Evolutionary conservation across 2,888 invertebrate species (phyloP).

Genomic region (Drymonia ruficornis): DNA sequence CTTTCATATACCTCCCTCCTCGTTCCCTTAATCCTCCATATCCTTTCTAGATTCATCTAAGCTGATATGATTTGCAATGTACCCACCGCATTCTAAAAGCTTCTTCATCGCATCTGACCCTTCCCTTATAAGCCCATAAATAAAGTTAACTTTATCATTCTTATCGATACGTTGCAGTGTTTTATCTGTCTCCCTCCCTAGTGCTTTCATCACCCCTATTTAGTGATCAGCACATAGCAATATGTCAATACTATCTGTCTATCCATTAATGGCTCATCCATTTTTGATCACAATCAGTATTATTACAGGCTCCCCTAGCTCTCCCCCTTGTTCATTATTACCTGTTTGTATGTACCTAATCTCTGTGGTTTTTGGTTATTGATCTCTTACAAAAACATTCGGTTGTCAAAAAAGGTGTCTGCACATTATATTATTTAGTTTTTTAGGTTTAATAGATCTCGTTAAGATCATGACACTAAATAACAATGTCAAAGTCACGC

Average conservation of each 20-base stretch:
- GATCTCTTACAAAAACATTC: not conserved
- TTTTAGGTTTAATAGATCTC: conserved; percentile 1
- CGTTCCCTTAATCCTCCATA: no score
- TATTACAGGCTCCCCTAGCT: not conserved
- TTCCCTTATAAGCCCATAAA: not conserved
- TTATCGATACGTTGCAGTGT: not conserved
- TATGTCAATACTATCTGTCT: conserved; percentile 9
- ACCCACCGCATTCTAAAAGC: no score
- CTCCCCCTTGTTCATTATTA: not conserved
- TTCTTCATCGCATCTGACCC: no score
- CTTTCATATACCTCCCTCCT: no score
- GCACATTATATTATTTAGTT: not conserved
- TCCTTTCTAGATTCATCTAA: no score
- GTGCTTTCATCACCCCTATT: conserved; percentile 5
- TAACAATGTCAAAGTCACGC: no score
- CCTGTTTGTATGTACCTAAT: not conserved
- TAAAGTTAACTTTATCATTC: not conserved
- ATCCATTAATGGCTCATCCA: conserved; percentile 1
- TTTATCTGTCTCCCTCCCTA: not conserved
- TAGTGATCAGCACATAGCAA: conserved; percentile 2
- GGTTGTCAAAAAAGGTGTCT: not conserved
- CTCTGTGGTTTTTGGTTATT: not conserved
- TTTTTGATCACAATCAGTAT: conserved; percentile 4
- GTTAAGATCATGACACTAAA: not conserved
- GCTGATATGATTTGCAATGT: no score